Conservation (phyloP, 2,113 vertebrate genomes). For the Cheirogaleus medius region DNA sequence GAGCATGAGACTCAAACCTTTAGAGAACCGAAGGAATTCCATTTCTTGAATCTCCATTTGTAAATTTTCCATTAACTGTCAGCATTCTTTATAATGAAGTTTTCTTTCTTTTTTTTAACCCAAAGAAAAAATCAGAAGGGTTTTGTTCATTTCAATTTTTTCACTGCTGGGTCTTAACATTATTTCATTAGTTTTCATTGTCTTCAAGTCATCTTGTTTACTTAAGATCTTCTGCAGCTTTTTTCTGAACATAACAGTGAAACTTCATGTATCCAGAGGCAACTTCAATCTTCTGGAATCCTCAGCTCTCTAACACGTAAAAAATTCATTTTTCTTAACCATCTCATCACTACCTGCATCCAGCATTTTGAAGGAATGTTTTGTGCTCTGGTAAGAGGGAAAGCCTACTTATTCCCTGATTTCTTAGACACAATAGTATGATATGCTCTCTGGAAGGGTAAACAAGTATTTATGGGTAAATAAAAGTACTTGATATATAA, state of each 20-base stretch:
- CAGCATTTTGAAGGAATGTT: not conserved
- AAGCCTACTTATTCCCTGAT: not conserved
- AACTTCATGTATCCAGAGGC: not conserved
- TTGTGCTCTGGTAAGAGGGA: not conserved
- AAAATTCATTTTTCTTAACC: not conserved
- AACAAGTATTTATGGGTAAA: not conserved
- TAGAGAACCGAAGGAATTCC: not conserved
- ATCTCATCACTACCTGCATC: not conserved
- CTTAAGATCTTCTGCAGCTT: not conserved
- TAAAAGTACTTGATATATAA: not conserved
- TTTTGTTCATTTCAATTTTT: slow-evolving; percentile 84
- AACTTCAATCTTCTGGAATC: not conserved
- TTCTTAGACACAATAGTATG: not conserved
- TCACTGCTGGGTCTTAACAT: slow-evolving; percentile 63
- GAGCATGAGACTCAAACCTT: not conserved
- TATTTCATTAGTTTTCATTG: not conserved
- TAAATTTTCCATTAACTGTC: slow-evolving; percentile 63
- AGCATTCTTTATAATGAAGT: slow-evolving; percentile 88
- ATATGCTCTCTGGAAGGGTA: not conserved
- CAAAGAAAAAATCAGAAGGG: slow-evolving; percentile 92
- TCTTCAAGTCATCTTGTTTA: not conserved
- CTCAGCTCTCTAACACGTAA: not conserved
- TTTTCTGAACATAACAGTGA: not conserved
- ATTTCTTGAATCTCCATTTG: not conserved
- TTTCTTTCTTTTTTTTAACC: slow-evolving; percentile 88